phyloP scores from a whole-genome alignment of 2,113 vertebrate genomes.

The Paracanthobrama guichenoti region DNA sequence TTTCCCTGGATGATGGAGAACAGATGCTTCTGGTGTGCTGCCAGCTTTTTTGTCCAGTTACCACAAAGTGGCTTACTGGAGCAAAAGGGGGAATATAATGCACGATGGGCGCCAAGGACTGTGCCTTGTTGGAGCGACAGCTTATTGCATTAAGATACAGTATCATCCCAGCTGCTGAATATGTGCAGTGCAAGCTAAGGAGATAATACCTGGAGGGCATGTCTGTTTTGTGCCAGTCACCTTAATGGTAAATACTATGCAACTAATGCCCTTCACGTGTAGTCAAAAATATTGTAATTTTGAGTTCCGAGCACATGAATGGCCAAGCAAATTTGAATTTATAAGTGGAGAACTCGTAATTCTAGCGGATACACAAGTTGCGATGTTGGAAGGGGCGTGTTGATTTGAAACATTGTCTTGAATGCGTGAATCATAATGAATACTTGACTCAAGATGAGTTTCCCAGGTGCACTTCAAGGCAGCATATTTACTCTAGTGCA shows the following conservation, averaged over 20 bases:
- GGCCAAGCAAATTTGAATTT: background rate
- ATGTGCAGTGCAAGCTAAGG: slow-evolving; percentile 51
- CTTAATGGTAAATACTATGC: background rate
- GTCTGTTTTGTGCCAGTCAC: background rate
- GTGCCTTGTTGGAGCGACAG: slow-evolving; percentile 50
- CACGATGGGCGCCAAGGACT: slow-evolving; percentile 20
- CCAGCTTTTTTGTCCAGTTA: slow-evolving; percentile 72
- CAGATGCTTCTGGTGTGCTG: slow-evolving; percentile 64
- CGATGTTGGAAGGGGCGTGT: no score
- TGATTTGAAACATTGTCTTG: background rate
- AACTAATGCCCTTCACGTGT: background rate
- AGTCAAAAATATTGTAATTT: background rate
- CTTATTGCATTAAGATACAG: slow-evolving; percentile 64
- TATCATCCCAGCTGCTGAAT: slow-evolving; percentile 32
- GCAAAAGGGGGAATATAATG: slow-evolving; percentile 33
- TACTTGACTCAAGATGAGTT: background rate
- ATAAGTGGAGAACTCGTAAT: background rate
- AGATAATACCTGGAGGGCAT: background rate
- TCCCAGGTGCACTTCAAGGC: background rate
- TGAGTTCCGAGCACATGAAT: background rate
- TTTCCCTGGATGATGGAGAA: slow-evolving; percentile 63
- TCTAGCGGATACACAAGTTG: no score
- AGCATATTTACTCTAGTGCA: background rate
- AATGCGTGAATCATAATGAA: background rate
- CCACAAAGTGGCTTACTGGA: slow-evolving; percentile 52